These are phyloP conservation scores for Todus mexicanus DNA, from an alignment of 2,797 vertebrate species.

Conservation along the genomic window DNA sequence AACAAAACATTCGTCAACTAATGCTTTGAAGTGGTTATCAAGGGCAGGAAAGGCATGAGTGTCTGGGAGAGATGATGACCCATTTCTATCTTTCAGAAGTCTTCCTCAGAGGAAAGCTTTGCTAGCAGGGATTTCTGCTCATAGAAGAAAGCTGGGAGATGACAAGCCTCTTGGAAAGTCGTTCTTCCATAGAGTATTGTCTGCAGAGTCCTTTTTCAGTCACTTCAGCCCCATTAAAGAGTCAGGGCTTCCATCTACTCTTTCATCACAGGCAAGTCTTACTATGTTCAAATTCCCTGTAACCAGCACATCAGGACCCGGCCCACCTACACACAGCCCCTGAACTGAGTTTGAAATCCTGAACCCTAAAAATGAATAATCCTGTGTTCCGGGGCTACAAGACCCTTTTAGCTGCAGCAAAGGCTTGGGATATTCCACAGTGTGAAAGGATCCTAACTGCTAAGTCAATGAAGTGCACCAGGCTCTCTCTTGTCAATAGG, in stretches of 20 bases:
- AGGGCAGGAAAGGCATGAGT: neutral
- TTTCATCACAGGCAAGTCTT: neutral
- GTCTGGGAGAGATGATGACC: neutral
- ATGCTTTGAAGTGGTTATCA: neutral
- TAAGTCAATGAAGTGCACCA: too few species aligned
- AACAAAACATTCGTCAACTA: slow-evolving; percentile 12
- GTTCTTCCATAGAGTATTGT: fast-evolving
- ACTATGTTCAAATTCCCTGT: fast-evolving
- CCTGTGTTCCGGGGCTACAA: neutral
- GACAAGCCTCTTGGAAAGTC: neutral
- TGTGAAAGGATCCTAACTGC: neutral
- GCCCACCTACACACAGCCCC: too few species aligned
- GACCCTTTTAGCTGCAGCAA: neutral
- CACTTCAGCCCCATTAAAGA: neutral
- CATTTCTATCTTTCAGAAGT: neutral
- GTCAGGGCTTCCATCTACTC: neutral
- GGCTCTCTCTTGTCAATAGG: neutral
- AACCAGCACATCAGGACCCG: fast-evolving
- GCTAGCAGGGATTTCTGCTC: neutral
- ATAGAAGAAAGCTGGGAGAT: neutral
- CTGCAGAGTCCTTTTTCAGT: neutral
- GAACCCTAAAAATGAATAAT: neutral
- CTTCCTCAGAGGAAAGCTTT: neutral
- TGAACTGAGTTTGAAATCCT: neutral
- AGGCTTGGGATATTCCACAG: neutral